phyloP scores from a whole-genome alignment of 1,140 invertebrate species.

The Condylostylus longicornis region DNA sequence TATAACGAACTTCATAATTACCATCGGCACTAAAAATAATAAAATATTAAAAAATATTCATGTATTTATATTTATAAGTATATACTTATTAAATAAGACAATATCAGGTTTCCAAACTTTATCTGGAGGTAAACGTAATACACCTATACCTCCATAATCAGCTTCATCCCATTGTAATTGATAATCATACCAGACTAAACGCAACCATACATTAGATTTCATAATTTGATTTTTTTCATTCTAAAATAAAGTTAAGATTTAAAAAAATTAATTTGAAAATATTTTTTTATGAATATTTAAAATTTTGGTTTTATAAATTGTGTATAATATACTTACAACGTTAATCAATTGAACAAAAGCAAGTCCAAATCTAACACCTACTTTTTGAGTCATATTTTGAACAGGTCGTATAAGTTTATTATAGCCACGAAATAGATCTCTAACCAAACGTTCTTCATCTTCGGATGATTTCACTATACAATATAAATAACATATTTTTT shows the following conservation, averaged over 20 bases:
- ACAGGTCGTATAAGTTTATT: constrained; percentile 98
- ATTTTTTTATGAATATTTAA: not conserved
- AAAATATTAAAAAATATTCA: constrained; percentile 6
- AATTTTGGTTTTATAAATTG: too few species aligned
- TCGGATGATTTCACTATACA: constrained; percentile 43
- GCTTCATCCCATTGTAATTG: constrained; percentile 95
- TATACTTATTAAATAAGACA: constrained; percentile 98
- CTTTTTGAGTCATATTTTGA: constrained; percentile 91
- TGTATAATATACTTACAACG: constrained; percentile 95
- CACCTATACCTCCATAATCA: constrained; percentile 92
- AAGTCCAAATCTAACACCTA: constrained; percentile 89
- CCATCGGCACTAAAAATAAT: constrained; percentile 70
- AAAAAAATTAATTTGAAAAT: not conserved
- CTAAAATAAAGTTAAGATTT: constrained; percentile 34
- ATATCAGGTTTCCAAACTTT: constrained; percentile 99
- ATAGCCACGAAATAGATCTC: constrained; percentile 95
- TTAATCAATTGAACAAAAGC: constrained; percentile 98
- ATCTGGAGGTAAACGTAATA: constrained; percentile 87
- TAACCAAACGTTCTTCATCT: constrained; percentile 89
- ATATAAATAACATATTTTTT: too few species aligned
- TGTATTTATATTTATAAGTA: constrained; percentile 13
- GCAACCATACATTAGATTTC: constrained; percentile 97
- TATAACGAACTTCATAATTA: constrained; percentile 92
- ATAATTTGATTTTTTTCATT: constrained; percentile 99
- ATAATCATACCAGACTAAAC: constrained; percentile 96